Conservation (phyloP, 2,888 invertebrate species). For the Eupithecia inturbata region DNA sequence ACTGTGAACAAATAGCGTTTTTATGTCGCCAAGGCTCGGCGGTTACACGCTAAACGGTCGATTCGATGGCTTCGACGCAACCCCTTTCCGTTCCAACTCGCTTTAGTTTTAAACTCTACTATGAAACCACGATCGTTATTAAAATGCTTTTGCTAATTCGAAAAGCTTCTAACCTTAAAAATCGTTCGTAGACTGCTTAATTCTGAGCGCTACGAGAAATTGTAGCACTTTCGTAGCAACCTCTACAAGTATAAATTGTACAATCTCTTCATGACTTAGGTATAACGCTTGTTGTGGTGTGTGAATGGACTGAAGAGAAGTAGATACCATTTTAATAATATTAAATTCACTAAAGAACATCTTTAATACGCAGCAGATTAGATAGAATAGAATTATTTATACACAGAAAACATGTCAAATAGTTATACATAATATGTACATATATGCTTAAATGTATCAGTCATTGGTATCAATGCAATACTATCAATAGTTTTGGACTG, state of each 20-base stretch:
- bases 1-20: slow-evolving; percentile 65
- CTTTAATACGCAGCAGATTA: too few species aligned
- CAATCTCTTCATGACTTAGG: not conserved
- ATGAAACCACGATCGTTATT: slow-evolving; percentile 33
- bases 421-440: too few species aligned
- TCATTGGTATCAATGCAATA: too few species aligned
- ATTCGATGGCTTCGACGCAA: slow-evolving; percentile 58
- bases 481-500: too few species aligned
- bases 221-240: not conserved
- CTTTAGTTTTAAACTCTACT: slow-evolving; percentile 46
- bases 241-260: not conserved
- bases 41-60: slow-evolving; percentile 71
- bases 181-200: not conserved
- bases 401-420: too few species aligned
- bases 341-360: too few species aligned
- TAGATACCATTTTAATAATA: too few species aligned
- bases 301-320: too few species aligned
- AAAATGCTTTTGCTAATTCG: not conserved
- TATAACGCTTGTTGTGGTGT: too few species aligned
- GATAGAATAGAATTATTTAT: too few species aligned
- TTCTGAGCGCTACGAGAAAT: slow-evolving; percentile 3
- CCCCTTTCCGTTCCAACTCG: slow-evolving; percentile 47
- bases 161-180: not conserved
- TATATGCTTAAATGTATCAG: too few species aligned
- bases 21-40: slow-evolving; percentile 61